Evolutionary conservation across 2,113 vertebrate genomes (phyloP).

Genomic region (Osmerus mordax): DNA sequence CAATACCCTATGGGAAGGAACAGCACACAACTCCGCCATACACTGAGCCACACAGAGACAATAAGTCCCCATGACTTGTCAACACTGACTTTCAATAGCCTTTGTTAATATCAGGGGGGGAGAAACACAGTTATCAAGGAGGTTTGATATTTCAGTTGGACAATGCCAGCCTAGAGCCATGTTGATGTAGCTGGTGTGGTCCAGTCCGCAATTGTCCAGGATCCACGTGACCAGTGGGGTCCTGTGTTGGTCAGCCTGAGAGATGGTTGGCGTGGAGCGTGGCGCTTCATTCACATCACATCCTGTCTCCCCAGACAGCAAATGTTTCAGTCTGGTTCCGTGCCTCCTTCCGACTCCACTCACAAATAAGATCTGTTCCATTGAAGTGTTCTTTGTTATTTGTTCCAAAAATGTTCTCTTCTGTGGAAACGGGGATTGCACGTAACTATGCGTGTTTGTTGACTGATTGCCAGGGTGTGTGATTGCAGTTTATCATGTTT

Average conservation of each 20-base stretch:
- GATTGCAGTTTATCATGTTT: slow-evolving; percentile 38
- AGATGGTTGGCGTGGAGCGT: too few species aligned
- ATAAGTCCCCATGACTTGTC: not conserved
- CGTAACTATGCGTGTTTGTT: slow-evolving; percentile 14
- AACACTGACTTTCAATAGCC: not conserved
- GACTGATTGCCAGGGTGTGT: slow-evolving; percentile 22
- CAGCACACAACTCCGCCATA: too few species aligned
- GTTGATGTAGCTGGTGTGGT: not conserved
- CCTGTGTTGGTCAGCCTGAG: too few species aligned
- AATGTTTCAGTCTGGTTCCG: too few species aligned
- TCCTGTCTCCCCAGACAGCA: too few species aligned
- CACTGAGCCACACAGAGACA: too few species aligned
- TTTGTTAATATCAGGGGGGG: slow-evolving; percentile 6
- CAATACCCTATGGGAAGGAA: too few species aligned
- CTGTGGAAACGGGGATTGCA: slow-evolving; percentile 1
- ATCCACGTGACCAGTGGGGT: too few species aligned
- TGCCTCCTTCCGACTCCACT: not conserved
- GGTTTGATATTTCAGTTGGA: slow-evolving; percentile 13
- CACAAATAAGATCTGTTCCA: slow-evolving; percentile 3
- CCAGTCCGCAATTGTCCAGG: not conserved
- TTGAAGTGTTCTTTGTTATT: not conserved
- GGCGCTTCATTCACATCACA: too few species aligned
- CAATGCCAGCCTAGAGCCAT: not conserved
- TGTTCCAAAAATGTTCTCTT: not conserved
- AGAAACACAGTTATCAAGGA: slow-evolving; percentile 14